Evolutionary conservation across 2,888 invertebrate genomes (phyloP).

Genomic region (Mimas tiliae): DNA sequence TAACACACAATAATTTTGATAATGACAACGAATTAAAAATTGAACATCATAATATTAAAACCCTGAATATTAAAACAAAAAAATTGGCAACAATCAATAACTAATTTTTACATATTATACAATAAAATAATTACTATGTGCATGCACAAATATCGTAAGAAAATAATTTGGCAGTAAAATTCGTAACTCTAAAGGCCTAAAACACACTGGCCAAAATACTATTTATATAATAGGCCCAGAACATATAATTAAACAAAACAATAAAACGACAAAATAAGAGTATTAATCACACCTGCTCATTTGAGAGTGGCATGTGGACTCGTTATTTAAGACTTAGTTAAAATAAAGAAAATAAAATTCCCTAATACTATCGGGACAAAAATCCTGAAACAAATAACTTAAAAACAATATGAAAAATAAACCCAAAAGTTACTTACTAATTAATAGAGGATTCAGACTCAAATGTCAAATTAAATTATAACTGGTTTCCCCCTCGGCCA

Average conservation of each 20-base stretch:
- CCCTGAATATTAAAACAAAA: slow-evolving; percentile 82
- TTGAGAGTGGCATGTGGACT: slow-evolving; percentile 76
- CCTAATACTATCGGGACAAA: slow-evolving; percentile 85
- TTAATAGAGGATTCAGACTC: slow-evolving; percentile 82
- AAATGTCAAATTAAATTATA: slow-evolving; percentile 71
- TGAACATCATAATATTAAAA: slow-evolving; percentile 81
- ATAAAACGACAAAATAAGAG: slow-evolving; percentile 81
- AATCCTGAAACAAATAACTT: slow-evolving; percentile 85
- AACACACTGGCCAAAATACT: slow-evolving; percentile 83
- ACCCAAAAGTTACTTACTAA: slow-evolving; percentile 84
- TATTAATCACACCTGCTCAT: slow-evolving; percentile 80
- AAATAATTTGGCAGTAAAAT: slow-evolving; percentile 85
- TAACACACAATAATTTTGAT: slow-evolving; percentile 84
- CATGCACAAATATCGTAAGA: slow-evolving; percentile 84
- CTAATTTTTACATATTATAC: slow-evolving; percentile 80
- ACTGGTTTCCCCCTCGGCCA: slow-evolving; percentile 55
- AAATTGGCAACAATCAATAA: slow-evolving; percentile 84
- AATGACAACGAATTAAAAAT: slow-evolving; percentile 82
- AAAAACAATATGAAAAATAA: slow-evolving; percentile 84
- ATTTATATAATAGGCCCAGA: slow-evolving; percentile 81
- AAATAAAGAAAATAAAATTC: slow-evolving; percentile 84
- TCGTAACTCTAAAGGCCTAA: slow-evolving; percentile 83
- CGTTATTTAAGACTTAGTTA: slow-evolving; percentile 73
- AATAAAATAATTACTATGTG: slow-evolving; percentile 84
- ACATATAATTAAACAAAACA: slow-evolving; percentile 80